phyloP scores from a whole-genome alignment of 2,797 vertebrate genomes.

The Craterocephalus amniculus region DNA sequence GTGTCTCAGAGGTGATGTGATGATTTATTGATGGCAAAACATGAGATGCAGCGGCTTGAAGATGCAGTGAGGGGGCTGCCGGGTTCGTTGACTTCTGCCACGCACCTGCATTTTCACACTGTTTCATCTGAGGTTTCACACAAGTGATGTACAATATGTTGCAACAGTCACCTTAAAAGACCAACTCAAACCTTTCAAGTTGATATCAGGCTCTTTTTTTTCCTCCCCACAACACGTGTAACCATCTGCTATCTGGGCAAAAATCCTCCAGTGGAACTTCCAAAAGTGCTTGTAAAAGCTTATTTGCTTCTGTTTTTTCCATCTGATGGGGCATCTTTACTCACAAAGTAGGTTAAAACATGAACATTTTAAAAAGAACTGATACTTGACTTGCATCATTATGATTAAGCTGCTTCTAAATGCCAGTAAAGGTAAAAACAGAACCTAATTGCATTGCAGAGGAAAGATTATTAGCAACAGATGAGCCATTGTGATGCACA shows the following conservation, averaged over 20 bases:
- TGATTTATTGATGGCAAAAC: constrained; percentile 56
- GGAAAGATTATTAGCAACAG: constrained; percentile 48
- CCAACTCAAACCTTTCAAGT: constrained; percentile 55
- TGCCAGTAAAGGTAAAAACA: background rate
- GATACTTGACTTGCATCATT: background rate
- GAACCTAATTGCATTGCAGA: constrained; percentile 11
- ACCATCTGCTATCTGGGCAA: constrained; percentile 43
- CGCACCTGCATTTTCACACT: constrained; percentile 69
- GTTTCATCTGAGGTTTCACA: constrained; percentile 59
- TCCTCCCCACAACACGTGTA: constrained; percentile 11
- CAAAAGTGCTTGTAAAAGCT: constrained; percentile 19
- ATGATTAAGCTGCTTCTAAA: constrained; percentile 4
- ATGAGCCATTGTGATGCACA: constrained; percentile 44
- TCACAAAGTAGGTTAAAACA: constrained; percentile 8
- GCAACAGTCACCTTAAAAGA: constrained; percentile 75
- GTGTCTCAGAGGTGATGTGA: constrained; percentile 4
- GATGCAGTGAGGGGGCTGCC: constrained; percentile 33
- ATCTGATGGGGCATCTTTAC: constrained; percentile 5
- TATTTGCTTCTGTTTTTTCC: constrained; percentile 24
- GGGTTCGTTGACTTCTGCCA: constrained; percentile 66
- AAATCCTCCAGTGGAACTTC: constrained; percentile 63
- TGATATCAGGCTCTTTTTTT: constrained; percentile 6
- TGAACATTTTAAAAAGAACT: background rate
- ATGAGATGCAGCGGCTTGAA: constrained; percentile 21
- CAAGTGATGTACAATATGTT: constrained; percentile 53